phyloP scores from a whole-genome alignment of 1,140 invertebrate species.

The Drosophila carrolli region DNA sequence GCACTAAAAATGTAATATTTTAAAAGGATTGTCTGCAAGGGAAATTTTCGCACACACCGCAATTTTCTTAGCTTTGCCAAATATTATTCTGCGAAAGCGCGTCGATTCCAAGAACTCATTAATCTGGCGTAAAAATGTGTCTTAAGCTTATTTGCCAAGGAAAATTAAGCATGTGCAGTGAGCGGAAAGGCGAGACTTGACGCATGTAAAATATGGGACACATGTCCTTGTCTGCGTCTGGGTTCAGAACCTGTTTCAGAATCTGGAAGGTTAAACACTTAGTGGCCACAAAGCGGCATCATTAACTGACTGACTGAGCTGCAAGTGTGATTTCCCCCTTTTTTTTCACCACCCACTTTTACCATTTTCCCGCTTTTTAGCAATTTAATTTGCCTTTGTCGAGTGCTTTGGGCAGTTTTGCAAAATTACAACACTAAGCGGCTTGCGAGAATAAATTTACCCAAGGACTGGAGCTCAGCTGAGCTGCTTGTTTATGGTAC shows the following conservation, averaged over 20 bases:
- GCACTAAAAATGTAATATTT: not conserved
- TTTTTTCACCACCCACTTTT: not conserved
- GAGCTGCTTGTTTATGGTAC: constrained; percentile 65
- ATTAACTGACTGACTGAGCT: constrained; percentile 54
- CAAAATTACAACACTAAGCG: constrained; percentile 59
- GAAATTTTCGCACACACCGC: constrained; percentile 1
- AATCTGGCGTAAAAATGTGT: constrained; percentile 67
- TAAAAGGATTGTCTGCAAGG: constrained; percentile 5
- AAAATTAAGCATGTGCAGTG: constrained; percentile 61
- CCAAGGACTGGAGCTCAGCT: constrained; percentile 40
- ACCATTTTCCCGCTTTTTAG: constrained; percentile 45
- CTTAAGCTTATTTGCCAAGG: constrained; percentile 68
- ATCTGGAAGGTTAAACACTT: constrained; percentile 74
- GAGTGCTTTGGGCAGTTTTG: constrained; percentile 46
- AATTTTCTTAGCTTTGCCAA: constrained; percentile 30
- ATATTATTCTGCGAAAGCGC: constrained; percentile 38
- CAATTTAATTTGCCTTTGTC: constrained; percentile 72
- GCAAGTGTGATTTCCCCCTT: not conserved
- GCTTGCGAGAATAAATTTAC: constrained; percentile 51
- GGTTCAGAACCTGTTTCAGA: constrained; percentile 26
- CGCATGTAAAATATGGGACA: constrained; percentile 63
- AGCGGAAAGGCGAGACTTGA: constrained; percentile 58
- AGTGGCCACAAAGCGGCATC: constrained; percentile 77
- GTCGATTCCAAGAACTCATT: constrained; percentile 62
- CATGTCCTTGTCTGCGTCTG: constrained; percentile 34